A percentile compares a stretch with the other conserved stretches of the same genome.
Evolutionary conservation across 2,113 vertebrate genomes (phyloP).

Genomic region (Dipodomys merriami): DNA sequence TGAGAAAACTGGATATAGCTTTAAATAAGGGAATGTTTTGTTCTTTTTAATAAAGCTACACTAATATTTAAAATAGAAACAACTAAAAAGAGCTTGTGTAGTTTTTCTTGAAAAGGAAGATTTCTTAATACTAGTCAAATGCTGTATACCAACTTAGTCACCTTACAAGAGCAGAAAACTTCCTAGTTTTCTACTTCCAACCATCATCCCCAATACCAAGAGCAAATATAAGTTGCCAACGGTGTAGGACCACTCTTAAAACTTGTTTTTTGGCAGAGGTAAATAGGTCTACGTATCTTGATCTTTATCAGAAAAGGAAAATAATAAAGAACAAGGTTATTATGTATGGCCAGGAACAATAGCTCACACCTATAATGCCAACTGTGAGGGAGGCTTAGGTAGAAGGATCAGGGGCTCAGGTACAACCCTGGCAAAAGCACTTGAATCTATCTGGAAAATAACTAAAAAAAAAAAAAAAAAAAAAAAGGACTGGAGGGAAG

Average conservation of each 20-base stretch:
- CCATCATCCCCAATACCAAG: neutral
- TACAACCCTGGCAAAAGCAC: too few relatives aligned
- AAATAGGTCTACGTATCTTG: neutral
- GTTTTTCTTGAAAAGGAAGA: conserved; percentile 19
- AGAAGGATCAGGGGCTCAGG: too few relatives aligned
- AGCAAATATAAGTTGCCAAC: neutral
- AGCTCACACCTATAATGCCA: too few relatives aligned
- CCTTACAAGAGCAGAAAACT: neutral
- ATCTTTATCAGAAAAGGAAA: neutral
- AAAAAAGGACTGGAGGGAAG: too few relatives aligned
- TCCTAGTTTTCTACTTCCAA: neutral
- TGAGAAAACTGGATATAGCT: neutral
- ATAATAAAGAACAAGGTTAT: conserved; percentile 34
- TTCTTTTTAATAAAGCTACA: neutral
- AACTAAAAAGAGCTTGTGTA: too few relatives aligned
- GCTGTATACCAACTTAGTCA: neutral
- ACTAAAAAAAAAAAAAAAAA: too few relatives aligned
- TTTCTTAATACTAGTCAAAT: neutral
- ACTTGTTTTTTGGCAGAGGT: conserved; percentile 17
- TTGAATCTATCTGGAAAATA: too few relatives aligned
- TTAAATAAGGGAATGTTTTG: neutral
- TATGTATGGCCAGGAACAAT: neutral
- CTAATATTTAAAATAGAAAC: neutral
- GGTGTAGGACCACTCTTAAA: neutral
- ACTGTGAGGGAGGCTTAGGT: too few relatives aligned